Base-by-base conservation (phyloP, 2,888 invertebrate species). In the Hyalella azteca region DNA sequence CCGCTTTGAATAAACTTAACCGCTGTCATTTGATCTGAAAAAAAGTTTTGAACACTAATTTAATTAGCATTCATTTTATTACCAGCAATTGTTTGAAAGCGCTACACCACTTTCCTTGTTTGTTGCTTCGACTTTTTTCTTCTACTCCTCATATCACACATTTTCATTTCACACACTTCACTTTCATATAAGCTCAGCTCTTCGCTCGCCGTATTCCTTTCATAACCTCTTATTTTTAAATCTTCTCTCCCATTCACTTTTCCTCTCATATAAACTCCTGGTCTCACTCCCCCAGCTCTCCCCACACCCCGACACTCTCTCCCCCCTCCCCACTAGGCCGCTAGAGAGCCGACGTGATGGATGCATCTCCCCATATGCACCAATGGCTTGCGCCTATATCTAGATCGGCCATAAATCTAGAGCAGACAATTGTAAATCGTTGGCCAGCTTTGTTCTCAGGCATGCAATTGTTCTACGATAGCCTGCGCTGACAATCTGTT, bases 381-480 rank as follows among this genome's bases (percentile, higher is more conserved):
- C 66, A 66, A 66, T 66, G 36, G 36, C 39, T n/a, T 15, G 66
- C 66, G 22, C 36, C 66, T n/a, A n/a, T n/a, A n/a, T n/a, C n/a
- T n/a, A n/a, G n/a, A n/a, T 66, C 39, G 36, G n/a, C 66, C n/a
- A 66, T 66, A 66, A 66, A 66, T 66, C 66, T 66, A 36, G 36
- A 66, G 66, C 66, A 36, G 36, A 66, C 66, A 66, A 54, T 66
- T 66, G 66, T 66, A 66, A 66, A 66, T 66, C 66, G 66, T 36
- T 66, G 66, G 36, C 36, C 66, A 66, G 66, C 66, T 66, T 66
- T 66, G 66, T 66, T 66, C 19, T 19, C 36, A 36, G 66, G 36
- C 66, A 11, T 19, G 66, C 66, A 66, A 66, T 66, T 66, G 66
- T 66, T 36, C 66, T 32, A 32, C 39, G 66, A 66, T 66, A 36